Base-by-base conservation (phyloP, 2,888 invertebrate species). In the Pristionchus fissidentatus region DNA sequence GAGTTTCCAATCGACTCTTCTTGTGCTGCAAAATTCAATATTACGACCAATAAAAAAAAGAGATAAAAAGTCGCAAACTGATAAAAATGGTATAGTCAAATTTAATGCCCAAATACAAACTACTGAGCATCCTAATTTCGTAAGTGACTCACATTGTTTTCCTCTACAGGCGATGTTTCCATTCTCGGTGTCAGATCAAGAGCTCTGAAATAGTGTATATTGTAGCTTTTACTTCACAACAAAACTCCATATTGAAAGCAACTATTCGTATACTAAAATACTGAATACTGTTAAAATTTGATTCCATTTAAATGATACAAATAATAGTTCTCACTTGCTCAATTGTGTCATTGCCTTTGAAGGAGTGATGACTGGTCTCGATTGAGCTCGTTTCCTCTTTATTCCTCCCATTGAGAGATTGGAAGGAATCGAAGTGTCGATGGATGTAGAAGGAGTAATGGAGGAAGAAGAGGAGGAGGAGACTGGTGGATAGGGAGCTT, bases 331-430 rank as follows among this genome's bases (percentile, higher is more conserved):
- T 32, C 49, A 77, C 75, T 49, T 77, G 46, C 49, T 49, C 35
- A 77, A 29, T 26, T 77, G n/a, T n/a, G 22, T 77, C 75, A 77
- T 77, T 32, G 38, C 75, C 19, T 46, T 49, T 0, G 75, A 77
- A 19, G 49, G 75, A 49, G 75, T 29, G 15, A 77, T 77, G 19
- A 77, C n/a, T 49, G 75, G 75, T 49, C 49, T 77, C n/a, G 35
- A 26, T 29, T 29, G 46, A 22, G 41, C 15, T 49, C 75, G 38
- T 32, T 49, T 46, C 29, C 75, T 46, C 49, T 77, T 77, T 8
- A 22, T 49, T 49, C 49, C 32, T 19, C 49, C 35, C 70, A 70
- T 70, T 26, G 70, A 49, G 46, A 49, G 75, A 32, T 7, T 13
- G 19, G 75, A 32, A 2, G 75, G n/a, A 22, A 43, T 73, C 1